Percentiles rank a stretch among this genome's conserved stretches.
Conservation (phyloP, 2,797 vertebrate genomes). For the Pipistrellus kuhlii region DNA sequence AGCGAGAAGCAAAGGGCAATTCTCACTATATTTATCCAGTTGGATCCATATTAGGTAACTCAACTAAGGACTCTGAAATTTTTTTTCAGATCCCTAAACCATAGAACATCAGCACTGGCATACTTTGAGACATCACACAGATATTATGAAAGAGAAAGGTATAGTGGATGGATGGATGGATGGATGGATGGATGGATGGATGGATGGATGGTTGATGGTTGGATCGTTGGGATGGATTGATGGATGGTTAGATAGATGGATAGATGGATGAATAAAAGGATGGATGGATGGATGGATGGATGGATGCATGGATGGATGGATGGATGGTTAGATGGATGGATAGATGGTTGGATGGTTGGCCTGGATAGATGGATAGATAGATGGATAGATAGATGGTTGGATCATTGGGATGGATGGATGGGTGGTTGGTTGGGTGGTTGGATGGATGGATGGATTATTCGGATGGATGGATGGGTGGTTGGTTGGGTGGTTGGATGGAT, state of each 20-base stretch:
- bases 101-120: background rate
- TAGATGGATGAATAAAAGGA: background rate
- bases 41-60: background rate
- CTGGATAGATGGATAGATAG: background rate
- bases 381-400: background rate
- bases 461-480: background rate
- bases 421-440: no score
- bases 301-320: no score
- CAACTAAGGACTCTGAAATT: background rate
- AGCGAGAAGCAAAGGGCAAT: background rate
- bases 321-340: background rate
- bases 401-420: background rate
- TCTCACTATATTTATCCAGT: background rate
- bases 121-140: background rate
- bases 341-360: no score
- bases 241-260: background rate
- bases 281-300: background rate
- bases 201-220: background rate
- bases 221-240: no score
- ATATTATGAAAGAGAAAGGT: conserved; percentile 4
- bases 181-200: background rate
- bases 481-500: background rate
- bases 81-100: background rate
- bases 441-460: background rate
- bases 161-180: background rate